Base-by-base conservation (phyloP, 2,797 vertebrate species). In the Malurus leucopterus region DNA sequence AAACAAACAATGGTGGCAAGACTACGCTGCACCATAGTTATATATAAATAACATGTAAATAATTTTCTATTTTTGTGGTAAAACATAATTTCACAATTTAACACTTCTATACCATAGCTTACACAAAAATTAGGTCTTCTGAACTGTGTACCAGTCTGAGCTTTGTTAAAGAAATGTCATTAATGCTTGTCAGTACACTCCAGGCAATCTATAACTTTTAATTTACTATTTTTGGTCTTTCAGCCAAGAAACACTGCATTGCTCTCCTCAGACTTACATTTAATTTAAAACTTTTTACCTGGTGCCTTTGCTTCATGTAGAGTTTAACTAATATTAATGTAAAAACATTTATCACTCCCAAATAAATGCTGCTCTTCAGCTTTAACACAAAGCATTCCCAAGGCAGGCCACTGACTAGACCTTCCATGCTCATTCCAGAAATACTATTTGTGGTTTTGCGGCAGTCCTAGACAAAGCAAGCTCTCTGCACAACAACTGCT, bases 1-100 rank as follows among this genome's bases (percentile, higher is more conserved):
- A 95, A 95, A 69, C 78, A 93, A 95, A 94, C 91, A 92, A 46
- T 19, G 87, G 83, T 84, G 76, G 95, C 92, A 93, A 92, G 87
- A 84, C 74, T 79, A 58, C 57, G 68, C 67, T 90, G 57, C 13
- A 20, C 14, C 65, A 14, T 23, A 70, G 85, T 69, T 88, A 78
- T 34, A 40, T 71, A 91, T 89, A 95, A 91, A 92, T 89, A 92
- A 85, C 14, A 30, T 55, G 92, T 53, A 92, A 95, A 95, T 91
- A 43, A 89, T 88, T 79, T 91, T 49, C 90, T 92, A 84, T 90
- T 93, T 94, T 93, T 92, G 94, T 90, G 89, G 91, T 93, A 82
- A 76, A 91, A 89, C 8, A 19, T 70, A 73, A 91, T 90, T 91
- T 90, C 82, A 89, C 82, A 78, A 83, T 83, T 91, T 90, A 87